phyloP scores from a whole-genome alignment of 2,888 invertebrate genomes.

The Aphidius colemani region DNA sequence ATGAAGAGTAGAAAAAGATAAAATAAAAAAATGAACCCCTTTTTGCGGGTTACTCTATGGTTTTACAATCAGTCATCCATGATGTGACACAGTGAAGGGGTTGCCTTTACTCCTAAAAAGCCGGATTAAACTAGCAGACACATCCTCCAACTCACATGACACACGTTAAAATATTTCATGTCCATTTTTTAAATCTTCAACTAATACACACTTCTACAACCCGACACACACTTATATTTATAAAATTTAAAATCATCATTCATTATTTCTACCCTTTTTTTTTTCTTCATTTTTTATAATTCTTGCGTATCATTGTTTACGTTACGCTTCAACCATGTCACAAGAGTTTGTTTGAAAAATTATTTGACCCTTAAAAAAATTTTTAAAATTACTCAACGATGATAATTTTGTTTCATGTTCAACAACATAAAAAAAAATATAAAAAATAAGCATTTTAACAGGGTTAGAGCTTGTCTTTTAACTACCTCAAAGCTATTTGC shows the following conservation, averaged over 20 bases:
- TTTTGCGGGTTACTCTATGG: conserved; percentile 57
- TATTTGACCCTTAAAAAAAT: not conserved
- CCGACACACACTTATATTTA: conserved; percentile 3
- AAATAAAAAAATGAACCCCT: conserved; percentile 36
- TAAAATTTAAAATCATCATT: conserved; percentile 12
- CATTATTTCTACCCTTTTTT: conserved; percentile 22
- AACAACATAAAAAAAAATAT: not conserved
- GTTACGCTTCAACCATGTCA: conserved; percentile 8
- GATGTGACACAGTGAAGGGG: conserved; percentile 58
- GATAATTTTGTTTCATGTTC: not conserved
- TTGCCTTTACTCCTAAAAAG: conserved; percentile 47
- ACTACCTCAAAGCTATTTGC: too few species aligned
- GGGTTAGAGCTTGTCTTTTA: too few species aligned
- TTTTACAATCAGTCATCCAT: conserved; percentile 60
- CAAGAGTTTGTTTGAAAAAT: not conserved
- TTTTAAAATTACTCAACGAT: not conserved
- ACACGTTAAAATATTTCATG: conserved; percentile 5
- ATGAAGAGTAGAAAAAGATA: too few species aligned
- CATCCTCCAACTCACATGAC: conserved; percentile 20
- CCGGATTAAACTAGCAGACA: conserved; percentile 49
- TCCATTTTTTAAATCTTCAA: conserved; percentile 30
- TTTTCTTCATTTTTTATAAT: conserved; percentile 25
- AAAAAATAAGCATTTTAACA: too few species aligned
- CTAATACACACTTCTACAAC: conserved; percentile 20
- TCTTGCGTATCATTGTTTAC: conserved; percentile 47